phyloP scores from a whole-genome alignment of 2,888 invertebrate species.

The Watsonalla binaria region DNA sequence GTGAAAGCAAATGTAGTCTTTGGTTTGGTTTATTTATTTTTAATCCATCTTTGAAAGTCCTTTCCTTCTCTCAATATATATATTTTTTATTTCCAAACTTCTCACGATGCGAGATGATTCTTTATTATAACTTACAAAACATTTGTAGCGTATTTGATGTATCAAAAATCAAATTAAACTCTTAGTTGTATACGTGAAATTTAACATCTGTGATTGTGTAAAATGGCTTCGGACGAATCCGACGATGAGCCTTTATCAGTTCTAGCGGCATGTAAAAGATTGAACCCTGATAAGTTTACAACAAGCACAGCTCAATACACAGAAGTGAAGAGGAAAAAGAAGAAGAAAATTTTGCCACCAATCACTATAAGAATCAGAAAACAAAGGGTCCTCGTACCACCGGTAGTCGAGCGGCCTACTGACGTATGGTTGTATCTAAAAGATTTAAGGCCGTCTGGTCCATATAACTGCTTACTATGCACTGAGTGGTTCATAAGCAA shows the following conservation, averaged over 20 bases:
- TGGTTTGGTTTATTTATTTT: too few species aligned
- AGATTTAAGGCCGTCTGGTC: slow-evolving; percentile 64
- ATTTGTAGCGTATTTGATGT: not conserved
- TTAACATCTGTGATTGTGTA: not conserved
- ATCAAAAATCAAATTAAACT: not conserved
- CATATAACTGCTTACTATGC: slow-evolving; percentile 69
- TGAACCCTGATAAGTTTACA: slow-evolving; percentile 22
- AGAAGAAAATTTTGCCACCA: slow-evolving; percentile 26
- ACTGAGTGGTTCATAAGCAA: slow-evolving; percentile 71
- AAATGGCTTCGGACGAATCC: slow-evolving; percentile 53
- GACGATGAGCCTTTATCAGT: slow-evolving; percentile 69
- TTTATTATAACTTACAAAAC: too few species aligned
- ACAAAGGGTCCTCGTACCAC: slow-evolving; percentile 16
- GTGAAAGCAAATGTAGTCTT: too few species aligned
- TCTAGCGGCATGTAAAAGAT: slow-evolving; percentile 54
- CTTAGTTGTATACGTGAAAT: too few species aligned
- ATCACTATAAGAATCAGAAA: slow-evolving; percentile 30
- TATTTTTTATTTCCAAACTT: too few species aligned
- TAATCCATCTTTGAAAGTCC: too few species aligned
- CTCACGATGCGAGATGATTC: too few species aligned
- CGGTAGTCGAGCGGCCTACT: slow-evolving; percentile 53
- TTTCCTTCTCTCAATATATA: too few species aligned
- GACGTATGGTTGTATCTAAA: slow-evolving; percentile 75
- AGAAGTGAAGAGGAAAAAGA: slow-evolving; percentile 33
- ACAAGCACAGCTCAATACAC: slow-evolving; percentile 14